Evolutionary conservation across 2,113 vertebrate genomes (phyloP), one percentile per base, ranked within the genome.

Genomic region (Origma solitaria): DNA sequence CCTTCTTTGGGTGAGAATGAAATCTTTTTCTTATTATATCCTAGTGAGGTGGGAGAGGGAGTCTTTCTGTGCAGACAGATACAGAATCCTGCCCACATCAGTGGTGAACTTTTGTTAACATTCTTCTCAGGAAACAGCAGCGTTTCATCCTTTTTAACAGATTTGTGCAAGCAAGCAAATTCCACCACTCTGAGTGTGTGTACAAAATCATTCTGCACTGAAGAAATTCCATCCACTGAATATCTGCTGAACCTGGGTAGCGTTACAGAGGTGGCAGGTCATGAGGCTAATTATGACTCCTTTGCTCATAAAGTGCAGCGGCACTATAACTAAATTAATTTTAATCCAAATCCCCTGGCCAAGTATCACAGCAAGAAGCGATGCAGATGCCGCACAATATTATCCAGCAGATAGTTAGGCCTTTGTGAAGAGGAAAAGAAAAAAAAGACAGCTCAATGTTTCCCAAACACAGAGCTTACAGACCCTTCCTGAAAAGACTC

Each of bases 101-200:
- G 66, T 31, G 35, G 17, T 54, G 54, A 85, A 82, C 88, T 95
- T 90, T 47, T 90, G 87, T 82, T 84, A 66, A 81, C 0, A 6
- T 65, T 91, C 69, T 68, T 78, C 86, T 91, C 61, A 70, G 87
- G 64, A 91, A 96, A 96, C 58, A 88, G 71, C 62, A 88, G 71
- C 0, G 0, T 88, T 97, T 93, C 71, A 90, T 81, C 50, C 92
- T 92, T 92, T 90, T 86, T 42, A 90, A 38, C 30, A 87, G 66
- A 82, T 92, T 78, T 80, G 45, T 76, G 84, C 82, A 92, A 92
- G 57, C 30, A 95, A 95, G 92, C 71, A 94, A 91, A 96, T 94
- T 94, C 91, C 91, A 88, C 45, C 66, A 58, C 51, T 95, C 47
- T n/a, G 57, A 71, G 12, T 42, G 13, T 27, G 10, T 69, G 49